Evolutionary conservation across 1,140 invertebrate species (phyloP).

Genomic region (Paraescarpia echinospica): DNA sequence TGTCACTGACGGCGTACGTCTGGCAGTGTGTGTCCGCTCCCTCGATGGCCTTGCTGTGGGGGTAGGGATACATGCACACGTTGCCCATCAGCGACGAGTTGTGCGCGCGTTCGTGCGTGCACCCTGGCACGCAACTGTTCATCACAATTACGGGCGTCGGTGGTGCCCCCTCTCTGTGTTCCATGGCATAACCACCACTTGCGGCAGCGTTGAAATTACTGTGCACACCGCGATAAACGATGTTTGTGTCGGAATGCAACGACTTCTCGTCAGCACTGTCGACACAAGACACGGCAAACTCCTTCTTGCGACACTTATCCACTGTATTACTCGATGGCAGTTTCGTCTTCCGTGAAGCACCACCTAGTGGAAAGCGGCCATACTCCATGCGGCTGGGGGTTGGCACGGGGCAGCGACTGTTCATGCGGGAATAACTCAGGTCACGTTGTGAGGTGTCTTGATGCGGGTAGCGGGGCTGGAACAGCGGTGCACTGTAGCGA

Average conservation of each 20-base stretch:
- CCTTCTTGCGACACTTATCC: not conserved
- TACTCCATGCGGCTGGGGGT: not conserved
- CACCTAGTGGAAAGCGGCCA: not conserved
- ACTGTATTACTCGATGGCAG: not conserved
- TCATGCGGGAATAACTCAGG: not conserved
- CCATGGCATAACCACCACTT: not conserved
- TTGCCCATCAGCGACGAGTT: conserved; percentile 8
- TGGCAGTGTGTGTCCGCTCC: not conserved
- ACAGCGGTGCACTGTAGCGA: not conserved
- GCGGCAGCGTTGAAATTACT: not conserved
- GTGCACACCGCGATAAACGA: not conserved
- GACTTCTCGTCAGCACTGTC: not conserved
- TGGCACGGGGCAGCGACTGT: not conserved
- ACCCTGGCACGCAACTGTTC: not conserved
- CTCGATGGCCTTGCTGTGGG: not conserved
- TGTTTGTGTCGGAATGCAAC: not conserved
- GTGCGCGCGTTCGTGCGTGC: not conserved
- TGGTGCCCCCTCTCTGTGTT: not conserved
- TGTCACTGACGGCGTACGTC: not conserved
- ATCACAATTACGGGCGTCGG: not conserved
- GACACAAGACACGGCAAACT: not conserved
- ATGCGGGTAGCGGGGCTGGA: not conserved
- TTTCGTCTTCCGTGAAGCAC: not conserved
- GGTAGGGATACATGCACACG: conserved; percentile 13
- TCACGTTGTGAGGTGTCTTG: not conserved